These are phyloP conservation scores for Hecatera dysodea DNA, from an alignment of 2,888 invertebrate genomes.

Conservation along the genomic window DNA sequence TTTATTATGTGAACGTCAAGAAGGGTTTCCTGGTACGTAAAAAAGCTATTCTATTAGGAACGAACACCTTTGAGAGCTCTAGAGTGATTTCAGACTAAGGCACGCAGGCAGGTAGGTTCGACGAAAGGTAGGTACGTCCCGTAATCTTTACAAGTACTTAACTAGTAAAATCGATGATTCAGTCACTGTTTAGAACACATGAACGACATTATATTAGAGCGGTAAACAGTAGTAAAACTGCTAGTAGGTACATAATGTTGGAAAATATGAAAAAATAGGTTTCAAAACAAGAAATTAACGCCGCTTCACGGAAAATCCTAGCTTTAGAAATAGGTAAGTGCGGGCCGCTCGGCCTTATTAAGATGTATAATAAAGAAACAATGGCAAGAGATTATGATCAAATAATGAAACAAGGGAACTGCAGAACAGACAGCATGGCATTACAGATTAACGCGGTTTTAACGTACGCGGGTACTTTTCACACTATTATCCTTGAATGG, in stretches of 20 bases:
- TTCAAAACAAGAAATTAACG: slow-evolving; percentile 5
- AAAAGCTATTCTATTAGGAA: not conserved
- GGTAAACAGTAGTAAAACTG: too few species aligned
- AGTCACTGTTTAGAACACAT: not conserved
- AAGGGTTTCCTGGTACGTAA: not conserved
- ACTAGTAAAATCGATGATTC: not conserved
- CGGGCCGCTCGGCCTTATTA: slow-evolving; percentile 42
- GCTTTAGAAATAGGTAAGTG: slow-evolving; percentile 38
- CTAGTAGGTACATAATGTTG: too few species aligned
- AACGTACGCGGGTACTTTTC: slow-evolving; percentile 5
- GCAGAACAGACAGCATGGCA: slow-evolving; percentile 9
- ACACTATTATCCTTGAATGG: slow-evolving; percentile 2
- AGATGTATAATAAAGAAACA: slow-evolving; percentile 54
- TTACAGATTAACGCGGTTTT: slow-evolving; percentile 14
- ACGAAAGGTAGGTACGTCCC: too few species aligned
- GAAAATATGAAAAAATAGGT: not conserved
- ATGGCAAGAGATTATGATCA: slow-evolving; percentile 62
- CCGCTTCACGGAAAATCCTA: slow-evolving; percentile 51
- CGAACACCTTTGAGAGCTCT: not conserved
- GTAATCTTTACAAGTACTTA: not conserved
- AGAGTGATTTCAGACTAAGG: not conserved
- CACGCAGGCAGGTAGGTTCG: too few species aligned
- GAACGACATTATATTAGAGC: too few species aligned
- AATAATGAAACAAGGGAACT: slow-evolving; percentile 37
- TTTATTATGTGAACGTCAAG: not conserved